Conservation (phyloP, 2,797 vertebrate genomes). For the Paramormyrops hopkinsi region DNA sequence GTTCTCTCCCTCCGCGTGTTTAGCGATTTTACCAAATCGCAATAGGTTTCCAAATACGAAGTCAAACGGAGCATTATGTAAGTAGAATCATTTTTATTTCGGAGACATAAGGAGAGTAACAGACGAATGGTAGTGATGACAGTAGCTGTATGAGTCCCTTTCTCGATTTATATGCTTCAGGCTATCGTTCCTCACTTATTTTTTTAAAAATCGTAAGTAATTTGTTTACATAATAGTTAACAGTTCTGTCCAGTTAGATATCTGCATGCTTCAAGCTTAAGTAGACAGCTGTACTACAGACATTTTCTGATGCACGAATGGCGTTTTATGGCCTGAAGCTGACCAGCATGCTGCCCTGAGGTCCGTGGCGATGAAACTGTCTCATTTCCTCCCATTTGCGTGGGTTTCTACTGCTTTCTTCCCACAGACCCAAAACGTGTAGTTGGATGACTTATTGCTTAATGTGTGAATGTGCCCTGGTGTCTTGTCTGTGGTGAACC, state of each 20-base stretch:
- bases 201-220: background rate
- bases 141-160: background rate
- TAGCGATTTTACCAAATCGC: background rate
- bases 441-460: background rate
- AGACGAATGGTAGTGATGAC: background rate
- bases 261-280: background rate
- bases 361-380: background rate
- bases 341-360: background rate
- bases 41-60: background rate
- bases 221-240: background rate
- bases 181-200: background rate
- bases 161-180: background rate
- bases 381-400: background rate
- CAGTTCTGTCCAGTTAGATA: background rate
- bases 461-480: background rate
- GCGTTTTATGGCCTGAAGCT: background rate
- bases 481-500: background rate
- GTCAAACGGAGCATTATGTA: background rate
- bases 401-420: background rate
- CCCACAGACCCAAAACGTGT: background rate
- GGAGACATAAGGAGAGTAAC: background rate
- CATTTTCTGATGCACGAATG: background rate
- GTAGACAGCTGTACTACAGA: background rate
- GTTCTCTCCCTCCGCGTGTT: background rate
- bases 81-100: conserved; percentile 1